Evolutionary conservation across 2,797 vertebrate genomes (phyloP).

Genomic region (Galago senegalensis): DNA sequence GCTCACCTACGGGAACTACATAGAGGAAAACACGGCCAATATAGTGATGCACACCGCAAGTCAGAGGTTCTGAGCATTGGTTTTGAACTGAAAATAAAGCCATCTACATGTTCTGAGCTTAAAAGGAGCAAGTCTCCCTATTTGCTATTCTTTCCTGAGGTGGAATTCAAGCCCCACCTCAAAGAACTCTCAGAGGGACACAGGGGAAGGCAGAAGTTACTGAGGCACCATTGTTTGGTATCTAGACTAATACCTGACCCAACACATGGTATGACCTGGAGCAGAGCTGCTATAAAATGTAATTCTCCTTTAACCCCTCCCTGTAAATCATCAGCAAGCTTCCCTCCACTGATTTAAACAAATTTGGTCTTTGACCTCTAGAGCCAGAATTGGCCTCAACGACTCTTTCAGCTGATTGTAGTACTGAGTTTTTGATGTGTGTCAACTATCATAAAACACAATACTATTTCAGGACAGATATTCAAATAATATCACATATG

Average conservation of each 20-base stretch:
- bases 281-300: conserved; percentile 70
- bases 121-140: not conserved
- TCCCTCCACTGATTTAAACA: conserved; percentile 78
- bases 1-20: not conserved
- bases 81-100: conserved; percentile 25
- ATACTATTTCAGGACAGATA: conserved; percentile 61
- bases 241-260: conserved; percentile 42
- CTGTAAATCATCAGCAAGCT: conserved; percentile 78
- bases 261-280: conserved; percentile 51
- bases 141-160: not conserved
- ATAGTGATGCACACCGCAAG: not conserved
- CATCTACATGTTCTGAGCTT: not conserved
- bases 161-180: not conserved
- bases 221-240: conserved; percentile 41
- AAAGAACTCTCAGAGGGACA: not conserved
- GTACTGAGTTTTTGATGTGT: conserved; percentile 65
- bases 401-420: conserved; percentile 69
- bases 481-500: conserved; percentile 57
- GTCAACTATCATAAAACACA: conserved; percentile 73
- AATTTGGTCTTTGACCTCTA: conserved; percentile 82
- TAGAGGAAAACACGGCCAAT: not conserved
- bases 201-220: not conserved
- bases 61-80: not conserved
- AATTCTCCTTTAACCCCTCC: conserved; percentile 76
- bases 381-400: conserved; percentile 70